Evolutionary conservation across 2,797 vertebrate species (phyloP).

Genomic region (Platalea minor): DNA sequence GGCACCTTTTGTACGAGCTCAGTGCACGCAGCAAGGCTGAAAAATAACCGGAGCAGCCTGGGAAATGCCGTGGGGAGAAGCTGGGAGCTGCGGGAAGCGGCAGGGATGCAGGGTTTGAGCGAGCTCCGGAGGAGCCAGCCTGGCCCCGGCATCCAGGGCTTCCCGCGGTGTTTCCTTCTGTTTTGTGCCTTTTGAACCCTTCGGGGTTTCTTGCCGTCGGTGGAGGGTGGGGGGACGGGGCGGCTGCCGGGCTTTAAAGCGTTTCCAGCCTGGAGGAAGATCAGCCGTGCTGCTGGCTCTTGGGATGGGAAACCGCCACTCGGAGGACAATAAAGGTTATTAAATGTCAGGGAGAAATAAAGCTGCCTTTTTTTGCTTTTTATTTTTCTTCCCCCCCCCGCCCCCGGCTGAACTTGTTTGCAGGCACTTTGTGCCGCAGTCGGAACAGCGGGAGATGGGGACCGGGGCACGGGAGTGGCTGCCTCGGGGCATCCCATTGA

Average conservation of each 20-base stretch:
- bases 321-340: neutral
- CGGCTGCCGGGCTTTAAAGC: neutral
- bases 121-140: neutral
- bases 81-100: fast-evolving
- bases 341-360: slow-evolving; percentile 9
- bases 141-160: neutral
- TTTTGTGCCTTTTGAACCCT: neutral
- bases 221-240: neutral
- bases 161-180: neutral
- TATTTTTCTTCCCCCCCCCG: fast-evolving
- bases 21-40: neutral
- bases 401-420: neutral
- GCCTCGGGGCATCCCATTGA: fast-evolving
- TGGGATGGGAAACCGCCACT: neutral
- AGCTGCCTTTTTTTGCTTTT: neutral
- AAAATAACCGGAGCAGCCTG: neutral
- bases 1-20: neutral
- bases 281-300: neutral
- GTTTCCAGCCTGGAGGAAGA: neutral
- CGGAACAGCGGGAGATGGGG: fast-evolving
- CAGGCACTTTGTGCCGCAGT: neutral
- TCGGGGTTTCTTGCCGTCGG: neutral
- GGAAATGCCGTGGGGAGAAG: neutral
- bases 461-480: fast-evolving
- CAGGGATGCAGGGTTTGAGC: neutral